phyloP scores from a whole-genome alignment of 1,140 invertebrate species.

The Orius insidiosus region DNA sequence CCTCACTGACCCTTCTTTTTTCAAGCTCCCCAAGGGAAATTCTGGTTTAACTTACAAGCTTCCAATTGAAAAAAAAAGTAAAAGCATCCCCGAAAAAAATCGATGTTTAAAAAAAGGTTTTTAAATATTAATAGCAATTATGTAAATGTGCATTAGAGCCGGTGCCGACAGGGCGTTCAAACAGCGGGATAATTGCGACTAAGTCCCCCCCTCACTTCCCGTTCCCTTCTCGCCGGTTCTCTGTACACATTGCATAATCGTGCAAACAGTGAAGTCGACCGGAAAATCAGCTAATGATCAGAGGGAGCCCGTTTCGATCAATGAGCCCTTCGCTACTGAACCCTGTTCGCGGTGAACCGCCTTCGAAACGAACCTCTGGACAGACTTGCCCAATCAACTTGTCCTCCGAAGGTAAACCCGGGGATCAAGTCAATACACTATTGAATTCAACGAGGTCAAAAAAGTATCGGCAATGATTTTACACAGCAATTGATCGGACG shows the following conservation, averaged over 20 bases:
- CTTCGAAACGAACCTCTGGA: too few species aligned
- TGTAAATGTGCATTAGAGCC: slow-evolving; percentile 2
- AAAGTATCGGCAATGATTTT: too few species aligned
- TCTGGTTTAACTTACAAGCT: background rate
- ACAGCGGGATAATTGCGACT: background rate
- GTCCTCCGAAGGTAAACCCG: too few species aligned
- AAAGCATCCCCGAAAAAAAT: too few species aligned
- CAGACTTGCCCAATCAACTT: background rate
- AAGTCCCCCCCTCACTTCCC: background rate
- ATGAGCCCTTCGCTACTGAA: too few species aligned
- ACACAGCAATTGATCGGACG: too few species aligned
- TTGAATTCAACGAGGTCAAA: too few species aligned
- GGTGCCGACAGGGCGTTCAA: background rate
- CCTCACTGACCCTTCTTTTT: slow-evolving; percentile 3
- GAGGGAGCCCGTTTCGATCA: slow-evolving; percentile 2
- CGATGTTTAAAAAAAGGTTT: background rate
- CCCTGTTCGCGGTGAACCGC: too few species aligned
- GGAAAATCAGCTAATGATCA: slow-evolving; percentile 16
- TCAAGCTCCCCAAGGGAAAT: slow-evolving; percentile 6
- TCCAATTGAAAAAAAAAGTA: too few species aligned
- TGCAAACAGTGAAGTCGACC: slow-evolving; percentile 7
- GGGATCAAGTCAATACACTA: too few species aligned
- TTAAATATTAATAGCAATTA: slow-evolving; percentile 10
- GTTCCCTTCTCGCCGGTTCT: background rate
- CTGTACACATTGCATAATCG: background rate